A percentile compares a stretch with the other conserved stretches of the same genome.
Conservation (phyloP, 2,113 vertebrate species). For the Aplodontia rufa region DNA sequence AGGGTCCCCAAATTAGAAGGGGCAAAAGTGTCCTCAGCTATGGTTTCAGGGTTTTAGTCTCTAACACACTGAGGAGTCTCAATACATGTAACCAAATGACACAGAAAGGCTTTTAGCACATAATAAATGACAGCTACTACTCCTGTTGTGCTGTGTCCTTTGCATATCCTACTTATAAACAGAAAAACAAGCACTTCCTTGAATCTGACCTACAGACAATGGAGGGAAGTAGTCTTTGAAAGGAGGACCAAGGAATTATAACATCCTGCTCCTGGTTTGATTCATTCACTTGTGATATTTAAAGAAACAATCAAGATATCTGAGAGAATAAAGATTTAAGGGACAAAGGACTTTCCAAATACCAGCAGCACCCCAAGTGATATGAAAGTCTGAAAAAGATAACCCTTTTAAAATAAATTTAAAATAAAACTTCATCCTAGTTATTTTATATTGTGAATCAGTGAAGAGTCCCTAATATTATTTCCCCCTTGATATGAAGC, state of each 20-base stretch:
- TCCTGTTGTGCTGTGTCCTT: neutral
- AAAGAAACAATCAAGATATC: neutral
- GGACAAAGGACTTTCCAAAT: conserved; percentile 12
- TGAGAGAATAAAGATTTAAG: neutral
- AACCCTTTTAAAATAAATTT: neutral
- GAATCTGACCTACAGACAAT: neutral
- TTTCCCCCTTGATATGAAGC: neutral
- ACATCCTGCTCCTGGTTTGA: neutral
- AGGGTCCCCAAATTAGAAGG: neutral
- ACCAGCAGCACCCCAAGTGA: neutral
- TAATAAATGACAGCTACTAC: neutral
- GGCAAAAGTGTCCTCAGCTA: neutral
- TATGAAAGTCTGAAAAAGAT: neutral
- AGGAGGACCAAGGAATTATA: neutral
- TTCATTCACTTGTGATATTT: neutral
- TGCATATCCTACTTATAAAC: conserved; percentile 29
- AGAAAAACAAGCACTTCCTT: conserved; percentile 43
- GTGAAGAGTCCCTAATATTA: neutral
- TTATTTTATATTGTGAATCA: neutral
- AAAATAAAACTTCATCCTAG: neutral
- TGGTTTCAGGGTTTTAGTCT: neutral
- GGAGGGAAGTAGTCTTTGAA: neutral
- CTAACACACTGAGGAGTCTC: neutral
- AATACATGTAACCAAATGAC: neutral
- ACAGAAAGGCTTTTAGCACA: neutral